Evolutionary conservation across 2,113 vertebrate species (phyloP).

Genomic region (Gopherus evgoodei): DNA sequence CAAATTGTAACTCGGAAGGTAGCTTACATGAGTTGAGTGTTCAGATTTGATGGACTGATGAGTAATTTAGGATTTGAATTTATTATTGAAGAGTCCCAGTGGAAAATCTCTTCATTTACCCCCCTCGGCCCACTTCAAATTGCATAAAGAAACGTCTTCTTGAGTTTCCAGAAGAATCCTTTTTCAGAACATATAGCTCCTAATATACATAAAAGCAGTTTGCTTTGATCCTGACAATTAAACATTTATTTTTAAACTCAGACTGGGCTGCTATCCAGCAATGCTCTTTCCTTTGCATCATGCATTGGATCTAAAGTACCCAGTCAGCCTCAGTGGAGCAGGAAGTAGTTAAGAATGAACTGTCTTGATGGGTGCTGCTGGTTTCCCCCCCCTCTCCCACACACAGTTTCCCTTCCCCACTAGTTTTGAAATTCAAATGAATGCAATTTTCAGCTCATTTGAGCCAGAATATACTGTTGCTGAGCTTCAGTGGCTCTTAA

Average conservation of each 20-base stretch:
- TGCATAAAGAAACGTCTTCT: neutral
- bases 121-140: neutral
- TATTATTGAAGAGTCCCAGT: conserved; percentile 44
- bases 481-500: conserved; percentile 88
- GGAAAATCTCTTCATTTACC: neutral
- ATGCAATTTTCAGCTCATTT: conserved; percentile 91
- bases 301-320: conserved; percentile 68
- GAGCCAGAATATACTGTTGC: conserved; percentile 88
- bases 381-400: neutral
- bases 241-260: conserved; percentile 85
- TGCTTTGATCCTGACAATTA: conserved; percentile 84
- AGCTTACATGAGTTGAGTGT: neutral
- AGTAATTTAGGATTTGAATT: conserved; percentile 32
- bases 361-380: conserved; percentile 64
- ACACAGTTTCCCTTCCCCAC: conserved; percentile 47
- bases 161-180: conserved; percentile 72
- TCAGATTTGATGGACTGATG: conserved; percentile 14
- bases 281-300: conserved; percentile 73
- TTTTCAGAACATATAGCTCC: conserved; percentile 68
- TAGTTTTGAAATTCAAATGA: conserved; percentile 90
- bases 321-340: conserved; percentile 57
- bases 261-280: conserved; percentile 80
- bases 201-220: conserved; percentile 79
- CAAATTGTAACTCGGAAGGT: conserved; percentile 42
- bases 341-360: conserved; percentile 73